Conservation (phyloP, 2,888 invertebrate genomes). For the Apoda limacodes region DNA sequence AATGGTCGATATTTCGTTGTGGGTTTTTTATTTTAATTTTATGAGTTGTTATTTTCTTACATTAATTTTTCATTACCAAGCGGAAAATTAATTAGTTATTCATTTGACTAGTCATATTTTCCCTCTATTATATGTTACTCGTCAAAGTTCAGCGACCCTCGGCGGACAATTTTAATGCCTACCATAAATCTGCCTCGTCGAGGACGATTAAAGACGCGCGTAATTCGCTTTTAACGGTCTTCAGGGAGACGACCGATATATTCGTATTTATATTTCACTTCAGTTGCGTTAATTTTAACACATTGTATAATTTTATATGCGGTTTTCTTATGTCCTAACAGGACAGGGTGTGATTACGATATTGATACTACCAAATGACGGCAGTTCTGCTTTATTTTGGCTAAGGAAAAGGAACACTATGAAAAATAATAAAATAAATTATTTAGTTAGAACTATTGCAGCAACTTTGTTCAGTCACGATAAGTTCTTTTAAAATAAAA, state of each 20-base stretch:
- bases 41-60: too few species aligned
- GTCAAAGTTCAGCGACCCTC: conserved; percentile 43
- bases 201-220: conserved; percentile 42
- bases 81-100: background rate
- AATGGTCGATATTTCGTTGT: too few species aligned
- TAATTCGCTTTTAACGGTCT: conserved; percentile 32
- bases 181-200: conserved; percentile 44
- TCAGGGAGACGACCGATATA: conserved; percentile 27
- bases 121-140: conserved; percentile 21
- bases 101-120: background rate
- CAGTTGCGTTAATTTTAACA: conserved; percentile 22
- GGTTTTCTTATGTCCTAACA: too few species aligned
- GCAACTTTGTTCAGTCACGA: too few species aligned
- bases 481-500: too few species aligned
- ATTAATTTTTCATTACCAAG: background rate
- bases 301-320: conserved; percentile 5
- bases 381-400: too few species aligned
- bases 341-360: too few species aligned
- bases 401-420: too few species aligned
- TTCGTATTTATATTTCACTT: conserved; percentile 21
- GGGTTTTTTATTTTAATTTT: too few species aligned
- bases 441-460: too few species aligned
- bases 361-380: too few species aligned
- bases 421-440: too few species aligned
- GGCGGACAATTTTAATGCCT: conserved; percentile 38